Evolutionary conservation across 2,888 invertebrate species (phyloP).

Genomic region (Melolontha melolontha): DNA sequence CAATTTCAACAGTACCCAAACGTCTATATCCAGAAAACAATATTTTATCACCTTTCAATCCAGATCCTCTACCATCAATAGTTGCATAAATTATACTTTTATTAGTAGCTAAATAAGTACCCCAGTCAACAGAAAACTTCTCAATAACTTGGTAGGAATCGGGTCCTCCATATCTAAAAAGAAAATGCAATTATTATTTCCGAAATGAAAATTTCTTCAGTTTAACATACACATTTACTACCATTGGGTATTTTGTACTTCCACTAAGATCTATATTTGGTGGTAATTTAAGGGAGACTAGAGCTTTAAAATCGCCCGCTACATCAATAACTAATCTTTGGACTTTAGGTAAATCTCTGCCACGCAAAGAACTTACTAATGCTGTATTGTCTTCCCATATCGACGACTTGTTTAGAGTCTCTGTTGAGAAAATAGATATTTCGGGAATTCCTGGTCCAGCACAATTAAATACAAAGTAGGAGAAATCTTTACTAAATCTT

Average conservation of each 20-base stretch:
- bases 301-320: constrained; percentile 76
- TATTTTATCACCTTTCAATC: constrained; percentile 84
- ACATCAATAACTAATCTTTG: constrained; percentile 74
- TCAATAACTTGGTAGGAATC: constrained; percentile 88
- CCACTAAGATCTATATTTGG: constrained; percentile 76
- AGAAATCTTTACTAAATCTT: constrained; percentile 75
- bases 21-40: constrained; percentile 85
- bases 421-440: constrained; percentile 72
- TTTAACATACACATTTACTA: constrained; percentile 84
- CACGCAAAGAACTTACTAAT: constrained; percentile 66
- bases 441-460: constrained; percentile 88
- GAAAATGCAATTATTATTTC: neutral
- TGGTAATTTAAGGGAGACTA: constrained; percentile 81
- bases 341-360: constrained; percentile 70
- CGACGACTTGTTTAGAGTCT: constrained; percentile 55
- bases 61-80: constrained; percentile 93
- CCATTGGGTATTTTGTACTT: constrained; percentile 80
- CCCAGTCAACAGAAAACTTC: constrained; percentile 88
- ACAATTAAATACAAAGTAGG: constrained; percentile 80
- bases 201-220: constrained; percentile 47
- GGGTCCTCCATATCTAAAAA: constrained; percentile 87
- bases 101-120: constrained; percentile 85
- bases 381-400: constrained; percentile 79
- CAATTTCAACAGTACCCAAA: constrained; percentile 90
- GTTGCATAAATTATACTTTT: constrained; percentile 87